Conservation (phyloP, 2,888 invertebrate species). For the Sarcophaga caerulescens region DNA sequence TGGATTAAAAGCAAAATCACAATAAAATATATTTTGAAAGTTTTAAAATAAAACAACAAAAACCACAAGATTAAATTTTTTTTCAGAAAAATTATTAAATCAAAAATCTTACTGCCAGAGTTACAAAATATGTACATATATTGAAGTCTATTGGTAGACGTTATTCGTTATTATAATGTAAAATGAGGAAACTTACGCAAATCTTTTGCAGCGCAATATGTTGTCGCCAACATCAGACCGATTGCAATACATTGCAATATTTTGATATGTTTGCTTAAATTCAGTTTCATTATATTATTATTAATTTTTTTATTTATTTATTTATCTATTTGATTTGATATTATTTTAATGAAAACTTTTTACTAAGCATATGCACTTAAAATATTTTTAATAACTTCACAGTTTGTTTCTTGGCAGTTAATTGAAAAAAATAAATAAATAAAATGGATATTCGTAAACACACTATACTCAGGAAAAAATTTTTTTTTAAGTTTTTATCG, state of each 20-base stretch:
- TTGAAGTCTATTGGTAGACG: background rate
- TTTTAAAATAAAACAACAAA: no score
- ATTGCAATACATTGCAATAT: constrained; percentile 24
- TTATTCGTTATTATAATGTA: constrained; percentile 11
- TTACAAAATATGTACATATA: no score
- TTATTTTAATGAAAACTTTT: background rate
- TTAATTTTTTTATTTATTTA: constrained; percentile 17
- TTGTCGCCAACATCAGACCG: constrained; percentile 34
- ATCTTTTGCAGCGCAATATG: constrained; percentile 72
- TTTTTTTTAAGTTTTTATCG: constrained; percentile 61
- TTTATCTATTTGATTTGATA: constrained; percentile 6
- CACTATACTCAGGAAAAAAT: constrained; percentile 53
- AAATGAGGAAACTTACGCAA: constrained; percentile 76
- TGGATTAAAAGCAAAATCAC: no score
- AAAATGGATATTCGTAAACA: background rate
- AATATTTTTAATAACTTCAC: background rate
- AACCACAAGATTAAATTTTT: no score
- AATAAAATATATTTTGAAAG: no score
- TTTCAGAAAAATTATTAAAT: no score
- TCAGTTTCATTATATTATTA: constrained; percentile 36
- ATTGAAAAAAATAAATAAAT: background rate
- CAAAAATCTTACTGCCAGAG: no score
- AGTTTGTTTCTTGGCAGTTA: background rate
- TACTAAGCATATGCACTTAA: background rate
- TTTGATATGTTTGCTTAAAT: constrained; percentile 58